Evolutionary conservation across 2,797 vertebrate species (phyloP).

Genomic region (Epinephelus malabaricus): DNA sequence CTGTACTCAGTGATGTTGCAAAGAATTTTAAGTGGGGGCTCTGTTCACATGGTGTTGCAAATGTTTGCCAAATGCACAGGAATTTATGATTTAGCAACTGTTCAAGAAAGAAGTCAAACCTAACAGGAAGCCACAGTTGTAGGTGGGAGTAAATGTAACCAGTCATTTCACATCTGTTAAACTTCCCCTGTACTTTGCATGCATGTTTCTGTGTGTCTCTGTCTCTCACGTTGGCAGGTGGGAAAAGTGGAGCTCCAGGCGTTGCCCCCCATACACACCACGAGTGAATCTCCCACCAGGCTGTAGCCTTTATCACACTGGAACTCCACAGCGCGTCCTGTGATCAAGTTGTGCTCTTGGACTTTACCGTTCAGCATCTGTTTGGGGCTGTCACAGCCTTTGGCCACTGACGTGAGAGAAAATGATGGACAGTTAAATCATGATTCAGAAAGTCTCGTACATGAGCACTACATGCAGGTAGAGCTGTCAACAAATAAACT

Average conservation of each 20-base stretch:
- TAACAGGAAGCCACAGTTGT: neutral
- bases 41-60: neutral
- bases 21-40: neutral
- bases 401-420: slow-evolving; percentile 52
- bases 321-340: slow-evolving; percentile 87
- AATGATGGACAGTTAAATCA: neutral
- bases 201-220: neutral
- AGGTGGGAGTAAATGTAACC: too few species aligned
- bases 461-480: neutral
- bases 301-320: slow-evolving; percentile 91
- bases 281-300: slow-evolving; percentile 87
- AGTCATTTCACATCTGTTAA: neutral
- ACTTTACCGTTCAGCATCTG: slow-evolving; percentile 87
- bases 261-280: slow-evolving; percentile 88
- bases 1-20: slow-evolving; percentile 9
- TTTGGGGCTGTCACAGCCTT: slow-evolving; percentile 87
- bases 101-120: neutral
- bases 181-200: neutral
- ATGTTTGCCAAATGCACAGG: neutral
- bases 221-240: slow-evolving; percentile 91
- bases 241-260: slow-evolving; percentile 91
- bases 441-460: neutral
- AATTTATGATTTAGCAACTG: neutral
- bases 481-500: neutral
- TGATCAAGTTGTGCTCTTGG: slow-evolving; percentile 86